Evolutionary conservation across 2,797 vertebrate species (phyloP).

Genomic region (Setipinna tenuifilis): DNA sequence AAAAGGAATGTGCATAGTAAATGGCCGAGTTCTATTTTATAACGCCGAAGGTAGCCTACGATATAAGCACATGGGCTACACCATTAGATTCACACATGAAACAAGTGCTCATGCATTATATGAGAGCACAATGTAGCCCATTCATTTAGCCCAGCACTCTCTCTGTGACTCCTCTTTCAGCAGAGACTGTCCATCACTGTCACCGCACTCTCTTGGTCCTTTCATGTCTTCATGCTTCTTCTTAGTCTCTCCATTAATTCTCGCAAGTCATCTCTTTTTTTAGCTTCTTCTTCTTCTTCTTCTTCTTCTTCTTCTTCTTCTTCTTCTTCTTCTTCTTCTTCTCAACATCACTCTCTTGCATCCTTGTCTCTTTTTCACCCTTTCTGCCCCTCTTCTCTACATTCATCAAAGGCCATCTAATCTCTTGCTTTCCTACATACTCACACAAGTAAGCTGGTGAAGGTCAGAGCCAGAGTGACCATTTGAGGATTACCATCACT

Average conservation of each 20-base stretch:
- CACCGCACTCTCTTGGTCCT: neutral
- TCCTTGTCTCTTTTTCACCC: neutral
- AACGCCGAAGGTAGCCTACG: neutral
- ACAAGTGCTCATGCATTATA: neutral
- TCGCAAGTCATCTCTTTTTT: neutral
- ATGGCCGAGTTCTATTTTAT: neutral
- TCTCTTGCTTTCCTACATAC: no score
- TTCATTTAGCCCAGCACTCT: neutral
- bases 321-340: neutral
- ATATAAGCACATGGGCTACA: no score
- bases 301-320: no score
- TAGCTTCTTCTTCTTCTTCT: no score
- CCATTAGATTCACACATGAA: neutral
- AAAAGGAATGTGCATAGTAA: neutral
- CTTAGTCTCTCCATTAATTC: neutral
- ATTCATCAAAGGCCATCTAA: neutral
- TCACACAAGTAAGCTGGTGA: neutral
- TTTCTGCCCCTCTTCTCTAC: neutral
- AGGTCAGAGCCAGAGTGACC: neutral
- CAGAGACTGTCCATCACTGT: conserved; percentile 1
- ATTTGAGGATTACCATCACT: neutral
- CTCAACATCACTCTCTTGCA: neutral
- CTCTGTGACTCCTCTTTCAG: neutral
- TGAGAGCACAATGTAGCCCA: neutral
- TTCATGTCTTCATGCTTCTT: neutral